Conservation (phyloP, 2,113 vertebrate genomes). For the Peromyscus maniculatus region DNA sequence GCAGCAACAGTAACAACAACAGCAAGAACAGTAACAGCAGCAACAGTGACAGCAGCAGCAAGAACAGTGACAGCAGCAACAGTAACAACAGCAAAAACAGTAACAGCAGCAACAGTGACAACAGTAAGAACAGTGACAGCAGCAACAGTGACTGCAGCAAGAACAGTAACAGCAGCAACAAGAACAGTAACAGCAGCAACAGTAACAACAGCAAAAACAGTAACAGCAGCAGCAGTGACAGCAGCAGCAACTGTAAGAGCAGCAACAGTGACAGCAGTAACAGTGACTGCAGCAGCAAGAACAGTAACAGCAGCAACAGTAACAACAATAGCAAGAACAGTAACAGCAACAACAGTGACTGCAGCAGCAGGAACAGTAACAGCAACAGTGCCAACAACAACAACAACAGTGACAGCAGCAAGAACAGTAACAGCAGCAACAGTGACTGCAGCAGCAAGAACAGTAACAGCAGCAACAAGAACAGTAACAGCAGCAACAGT, state of each 20-base stretch:
- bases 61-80: neutral
- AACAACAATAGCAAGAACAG: rapidly evolving
- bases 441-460: neutral
- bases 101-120: neutral
- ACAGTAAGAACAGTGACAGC: rapidly evolving
- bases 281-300: neutral
- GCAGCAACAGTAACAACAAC: rapidly evolving
- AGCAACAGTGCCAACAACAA: neutral
- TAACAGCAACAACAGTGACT: rapidly evolving
- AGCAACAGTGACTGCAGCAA: rapidly evolving
- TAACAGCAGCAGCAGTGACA: neutral
- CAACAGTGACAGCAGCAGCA: neutral
- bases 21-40: rapidly evolving
- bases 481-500: neutral
- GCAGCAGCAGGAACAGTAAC: rapidly evolving
- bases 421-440: neutral
- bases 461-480: neutral
- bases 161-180: neutral
- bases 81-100: neutral
- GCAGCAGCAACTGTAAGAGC: rapidly evolving
- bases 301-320: neutral
- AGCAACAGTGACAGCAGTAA: neutral
- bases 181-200: neutral
- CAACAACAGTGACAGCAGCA: neutral
- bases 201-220: neutral